Percentiles rank a stretch among this genome's conserved stretches.
Conservation (phyloP, 2,888 invertebrate genomes). For the Spisula subtruncata region DNA sequence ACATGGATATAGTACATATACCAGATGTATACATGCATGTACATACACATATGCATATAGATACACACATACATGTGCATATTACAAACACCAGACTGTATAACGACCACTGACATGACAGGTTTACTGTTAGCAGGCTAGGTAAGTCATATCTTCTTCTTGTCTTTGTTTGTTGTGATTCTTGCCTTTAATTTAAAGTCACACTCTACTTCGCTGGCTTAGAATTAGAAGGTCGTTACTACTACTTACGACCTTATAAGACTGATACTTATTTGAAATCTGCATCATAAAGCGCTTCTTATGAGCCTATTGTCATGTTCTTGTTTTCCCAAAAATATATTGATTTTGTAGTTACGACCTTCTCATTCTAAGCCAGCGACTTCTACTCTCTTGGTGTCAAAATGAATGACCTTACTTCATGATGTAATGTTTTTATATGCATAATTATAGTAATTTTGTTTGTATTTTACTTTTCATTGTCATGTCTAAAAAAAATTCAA, state of each 20-base stretch:
- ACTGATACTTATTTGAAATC: too few species aligned
- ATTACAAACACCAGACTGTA: neutral
- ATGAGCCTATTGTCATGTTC: too few species aligned
- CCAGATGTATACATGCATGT: neutral
- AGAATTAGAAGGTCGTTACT: too few species aligned
- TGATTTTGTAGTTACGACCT: too few species aligned
- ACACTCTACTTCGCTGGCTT: neutral
- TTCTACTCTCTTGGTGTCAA: slow-evolving; percentile 12
- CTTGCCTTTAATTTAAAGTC: neutral
- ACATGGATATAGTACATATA: neutral
- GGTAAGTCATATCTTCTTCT: neutral
- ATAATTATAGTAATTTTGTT: too few species aligned
- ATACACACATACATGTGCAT: neutral
- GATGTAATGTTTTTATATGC: too few species aligned
- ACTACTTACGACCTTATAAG: too few species aligned
- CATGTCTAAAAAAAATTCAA: too few species aligned
- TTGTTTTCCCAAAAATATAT: neutral
- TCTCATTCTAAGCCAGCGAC: too few species aligned
- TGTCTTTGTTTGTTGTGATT: neutral
- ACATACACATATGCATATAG: neutral
- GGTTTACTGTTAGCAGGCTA: neutral
- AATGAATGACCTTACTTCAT: neutral
- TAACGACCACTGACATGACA: neutral
- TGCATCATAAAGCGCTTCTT: too few species aligned
- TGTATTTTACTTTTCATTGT: too few species aligned